A percentile compares a stretch with the other conserved stretches of the same genome.
These are phyloP conservation scores for Phataginus tricuspis DNA, from an alignment of 2,797 vertebrate genomes.

Conservation along the genomic window DNA sequence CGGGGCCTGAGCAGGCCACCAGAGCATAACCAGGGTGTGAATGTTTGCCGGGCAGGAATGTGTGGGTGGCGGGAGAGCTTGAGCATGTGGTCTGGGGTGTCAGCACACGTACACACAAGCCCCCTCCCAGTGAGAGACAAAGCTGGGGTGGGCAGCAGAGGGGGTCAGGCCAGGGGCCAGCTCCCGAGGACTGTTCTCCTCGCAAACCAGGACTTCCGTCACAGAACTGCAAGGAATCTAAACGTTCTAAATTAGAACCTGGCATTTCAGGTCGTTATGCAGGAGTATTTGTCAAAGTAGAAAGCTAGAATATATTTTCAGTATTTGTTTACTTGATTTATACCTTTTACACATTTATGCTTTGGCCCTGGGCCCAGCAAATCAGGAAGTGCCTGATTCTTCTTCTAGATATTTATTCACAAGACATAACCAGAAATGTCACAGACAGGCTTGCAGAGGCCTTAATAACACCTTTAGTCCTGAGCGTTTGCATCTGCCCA, in stretches of 20 bases:
- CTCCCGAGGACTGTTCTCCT: rapidly evolving
- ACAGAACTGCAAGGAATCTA: background rate
- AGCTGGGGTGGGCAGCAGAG: too few species aligned
- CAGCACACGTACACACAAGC: background rate
- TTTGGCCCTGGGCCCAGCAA: background rate
- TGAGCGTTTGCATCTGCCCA: background rate
- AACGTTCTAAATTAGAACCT: background rate
- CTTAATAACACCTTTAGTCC: too few species aligned
- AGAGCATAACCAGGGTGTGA: background rate
- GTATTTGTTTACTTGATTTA: background rate
- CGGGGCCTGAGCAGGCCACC: background rate
- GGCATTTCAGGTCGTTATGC: background rate
- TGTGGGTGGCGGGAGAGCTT: too few species aligned
- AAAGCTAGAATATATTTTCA: background rate
- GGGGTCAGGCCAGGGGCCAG: background rate
- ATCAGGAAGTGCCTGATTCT: background rate
- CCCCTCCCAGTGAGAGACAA: background rate
- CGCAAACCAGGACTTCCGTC: background rate
- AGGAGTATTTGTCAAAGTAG: background rate
- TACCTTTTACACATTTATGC: background rate
- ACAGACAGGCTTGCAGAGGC: rapidly evolving
- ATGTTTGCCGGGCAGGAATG: background rate
- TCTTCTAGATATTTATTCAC: background rate
- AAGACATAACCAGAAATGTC: background rate
- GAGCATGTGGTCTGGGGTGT: background rate